Conservation (phyloP, 2,888 invertebrate genomes). For the Cordilura impudica region DNA sequence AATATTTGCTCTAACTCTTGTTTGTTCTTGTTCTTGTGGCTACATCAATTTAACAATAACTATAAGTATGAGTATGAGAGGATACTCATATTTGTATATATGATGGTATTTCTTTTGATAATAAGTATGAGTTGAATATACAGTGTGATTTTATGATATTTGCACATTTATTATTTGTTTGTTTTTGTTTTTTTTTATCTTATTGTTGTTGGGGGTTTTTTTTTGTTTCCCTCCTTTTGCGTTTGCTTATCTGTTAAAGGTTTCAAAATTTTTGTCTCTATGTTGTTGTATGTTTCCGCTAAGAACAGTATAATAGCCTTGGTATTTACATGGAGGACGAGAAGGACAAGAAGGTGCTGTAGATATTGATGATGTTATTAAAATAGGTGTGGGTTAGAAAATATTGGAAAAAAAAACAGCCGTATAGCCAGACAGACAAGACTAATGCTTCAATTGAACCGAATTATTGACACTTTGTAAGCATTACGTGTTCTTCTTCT, state of each 20-base stretch:
- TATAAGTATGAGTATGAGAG: not conserved
- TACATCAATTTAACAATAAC: constrained; percentile 28
- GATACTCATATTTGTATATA: not conserved
- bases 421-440: constrained; percentile 19
- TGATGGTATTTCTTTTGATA: not conserved
- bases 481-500: constrained; percentile 41
- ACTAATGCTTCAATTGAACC: constrained; percentile 61
- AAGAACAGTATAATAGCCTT: constrained; percentile 29
- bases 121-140: not conserved
- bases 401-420: constrained; percentile 26
- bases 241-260: constrained; percentile 18
- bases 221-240: not conserved
- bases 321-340: too few relatives aligned
- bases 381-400: not conserved
- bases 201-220: not conserved
- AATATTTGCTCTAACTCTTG: constrained; percentile 33
- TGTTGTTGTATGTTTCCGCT: constrained; percentile 13
- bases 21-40: constrained; percentile 30
- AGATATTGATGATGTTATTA: not conserved
- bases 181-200: not conserved
- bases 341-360: constrained; percentile 22
- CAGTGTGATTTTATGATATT: constrained; percentile 57
- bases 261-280: constrained; percentile 1
- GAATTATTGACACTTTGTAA: constrained; percentile 70
- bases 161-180: constrained; percentile 51